A percentile compares a stretch with the other conserved stretches of the same genome.
phyloP scores from a whole-genome alignment of 2,888 invertebrate genomes.

The Microplitis manilae region DNA sequence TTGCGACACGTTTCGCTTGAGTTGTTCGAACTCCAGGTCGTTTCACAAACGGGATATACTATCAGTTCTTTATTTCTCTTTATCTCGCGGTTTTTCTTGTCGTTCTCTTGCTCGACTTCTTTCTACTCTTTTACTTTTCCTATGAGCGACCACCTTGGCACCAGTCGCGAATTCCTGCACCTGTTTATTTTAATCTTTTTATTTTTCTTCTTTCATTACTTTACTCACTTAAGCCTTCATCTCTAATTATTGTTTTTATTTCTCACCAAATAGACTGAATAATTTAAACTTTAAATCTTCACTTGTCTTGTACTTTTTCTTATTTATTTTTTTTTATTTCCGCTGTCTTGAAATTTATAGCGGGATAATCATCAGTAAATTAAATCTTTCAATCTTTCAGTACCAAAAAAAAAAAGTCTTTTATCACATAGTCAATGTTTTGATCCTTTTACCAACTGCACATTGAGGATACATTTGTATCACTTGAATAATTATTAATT shows the following conservation, averaged over 20 bases:
- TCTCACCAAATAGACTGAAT: neutral
- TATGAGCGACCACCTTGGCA: conserved; percentile 57
- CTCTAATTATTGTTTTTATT: neutral
- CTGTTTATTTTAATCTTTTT: conserved; percentile 59
- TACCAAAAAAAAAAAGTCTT: conserved; percentile 17
- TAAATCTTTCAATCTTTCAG: neutral
- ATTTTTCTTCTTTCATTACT: conserved; percentile 29
- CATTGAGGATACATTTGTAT: neutral
- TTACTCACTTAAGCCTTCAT: conserved; percentile 15
- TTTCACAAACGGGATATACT: conserved; percentile 36
- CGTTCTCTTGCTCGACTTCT: conserved; percentile 50
- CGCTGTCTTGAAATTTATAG: neutral
- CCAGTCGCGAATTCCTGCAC: conserved; percentile 68
- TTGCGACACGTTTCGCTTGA: conserved; percentile 35
- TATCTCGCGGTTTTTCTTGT: conserved; percentile 41
- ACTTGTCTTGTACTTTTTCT: neutral
- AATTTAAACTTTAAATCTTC: neutral
- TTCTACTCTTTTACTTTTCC: conserved; percentile 51
- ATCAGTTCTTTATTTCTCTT: conserved; percentile 41
- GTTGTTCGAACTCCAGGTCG: conserved; percentile 28
- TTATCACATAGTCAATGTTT: conserved; percentile 35
- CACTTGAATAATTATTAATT: conserved; percentile 10
- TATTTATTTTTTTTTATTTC: too few species aligned
- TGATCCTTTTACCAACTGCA: conserved; percentile 4
- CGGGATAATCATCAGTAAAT: neutral